Conservation (phyloP, 2,113 vertebrate genomes). For the Procavia capensis region DNA sequence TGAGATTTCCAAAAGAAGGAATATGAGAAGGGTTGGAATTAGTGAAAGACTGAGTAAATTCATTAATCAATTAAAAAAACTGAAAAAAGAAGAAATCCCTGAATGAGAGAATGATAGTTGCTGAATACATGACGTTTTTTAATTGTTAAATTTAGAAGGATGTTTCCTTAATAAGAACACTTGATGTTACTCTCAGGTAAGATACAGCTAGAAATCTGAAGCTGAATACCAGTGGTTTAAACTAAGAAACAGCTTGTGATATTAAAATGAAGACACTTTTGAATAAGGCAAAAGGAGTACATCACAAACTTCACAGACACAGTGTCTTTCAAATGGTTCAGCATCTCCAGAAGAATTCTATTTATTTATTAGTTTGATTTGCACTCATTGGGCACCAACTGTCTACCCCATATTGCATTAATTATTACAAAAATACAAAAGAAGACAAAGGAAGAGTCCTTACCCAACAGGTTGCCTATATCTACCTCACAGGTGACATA, state of each 20-base stretch:
- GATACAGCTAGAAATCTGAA: neutral
- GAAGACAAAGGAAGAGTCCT: neutral
- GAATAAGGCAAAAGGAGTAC: slow-evolving; percentile 48
- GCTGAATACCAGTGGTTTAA: slow-evolving; percentile 32
- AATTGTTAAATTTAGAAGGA: neutral
- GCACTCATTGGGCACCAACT: neutral
- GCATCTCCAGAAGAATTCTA: slow-evolving; percentile 3
- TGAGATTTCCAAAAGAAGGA: slow-evolving; percentile 27
- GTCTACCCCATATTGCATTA: neutral
- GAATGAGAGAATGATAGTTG: slow-evolving; percentile 20
- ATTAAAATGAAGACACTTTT: slow-evolving; percentile 57
- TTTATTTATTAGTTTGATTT: slow-evolving; percentile 26
- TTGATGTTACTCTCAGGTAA: neutral
- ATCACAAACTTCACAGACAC: slow-evolving; percentile 6
- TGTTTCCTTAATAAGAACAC: neutral
- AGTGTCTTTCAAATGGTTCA: slow-evolving; percentile 18
- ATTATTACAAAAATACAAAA: slow-evolving; percentile 29
- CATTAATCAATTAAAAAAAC: neutral
- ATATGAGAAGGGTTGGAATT: neutral
- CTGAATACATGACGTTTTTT: neutral
- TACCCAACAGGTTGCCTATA: neutral
- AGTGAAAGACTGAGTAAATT: neutral
- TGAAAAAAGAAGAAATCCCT: neutral
- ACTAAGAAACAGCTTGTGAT: slow-evolving; percentile 61
- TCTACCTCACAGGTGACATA: slow-evolving; percentile 14